Evolutionary conservation across 2,797 vertebrate species (phyloP).

Genomic region (Zalophus californianus): DNA sequence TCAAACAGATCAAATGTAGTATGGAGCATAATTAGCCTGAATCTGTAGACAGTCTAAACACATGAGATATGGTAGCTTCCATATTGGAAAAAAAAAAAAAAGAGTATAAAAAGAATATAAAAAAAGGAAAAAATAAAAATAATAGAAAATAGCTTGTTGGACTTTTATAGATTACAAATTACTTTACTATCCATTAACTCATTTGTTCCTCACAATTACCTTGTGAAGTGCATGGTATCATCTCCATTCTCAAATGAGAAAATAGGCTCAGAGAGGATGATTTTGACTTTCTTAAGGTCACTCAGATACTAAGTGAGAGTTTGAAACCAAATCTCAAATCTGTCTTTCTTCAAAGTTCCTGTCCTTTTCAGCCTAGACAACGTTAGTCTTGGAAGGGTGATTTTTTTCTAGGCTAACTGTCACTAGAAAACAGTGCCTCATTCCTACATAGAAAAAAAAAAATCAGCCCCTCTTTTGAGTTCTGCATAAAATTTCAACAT

Average conservation of each 20-base stretch:
- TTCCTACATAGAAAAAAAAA: neutral
- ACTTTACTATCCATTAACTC: neutral
- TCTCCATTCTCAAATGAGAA: neutral
- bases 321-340: neutral
- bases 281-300: neutral
- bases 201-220: neutral
- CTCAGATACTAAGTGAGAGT: neutral
- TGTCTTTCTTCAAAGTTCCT: constrained; percentile 39
- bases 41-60: constrained; percentile 14
- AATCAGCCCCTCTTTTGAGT: neutral
- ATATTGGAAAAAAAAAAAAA: neutral
- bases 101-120: neutral
- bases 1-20: neutral
- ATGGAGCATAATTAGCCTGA: neutral
- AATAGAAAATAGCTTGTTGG: neutral
- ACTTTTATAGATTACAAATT: neutral
- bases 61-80: neutral
- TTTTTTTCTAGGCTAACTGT: neutral
- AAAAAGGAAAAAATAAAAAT: neutral
- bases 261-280: neutral
- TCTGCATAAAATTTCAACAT: neutral
- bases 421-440: neutral
- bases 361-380: neutral
- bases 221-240: neutral
- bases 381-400: neutral